Evolutionary conservation across 1,140 invertebrate species (phyloP), one percentile per base, ranked within the genome.

Genomic region (Caenorhabditis latens): DNA sequence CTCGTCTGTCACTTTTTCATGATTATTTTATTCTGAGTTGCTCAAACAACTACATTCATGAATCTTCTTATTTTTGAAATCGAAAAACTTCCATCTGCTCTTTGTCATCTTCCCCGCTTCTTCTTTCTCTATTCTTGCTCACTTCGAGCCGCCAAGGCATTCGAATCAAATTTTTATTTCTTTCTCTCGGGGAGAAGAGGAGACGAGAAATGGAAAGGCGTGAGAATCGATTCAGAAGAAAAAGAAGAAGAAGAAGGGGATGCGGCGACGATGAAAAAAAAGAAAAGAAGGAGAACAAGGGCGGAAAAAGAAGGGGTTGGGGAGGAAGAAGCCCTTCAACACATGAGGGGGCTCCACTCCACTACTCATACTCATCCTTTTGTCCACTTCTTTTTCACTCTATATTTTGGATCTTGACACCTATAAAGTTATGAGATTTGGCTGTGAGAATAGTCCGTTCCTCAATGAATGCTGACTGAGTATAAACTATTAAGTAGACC

Each of bases 191-290:
- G 13, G 43, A 42, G 50, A 79, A 16, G 21, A 24, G 46, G 24
- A 24, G 9, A n/a, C 43, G 40, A 79, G 43, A 48, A 42, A 79
- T 16, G 71, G 71, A 79, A 79, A 79, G 71, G 71, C 71, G 71
- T 79, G 71, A 79, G 71, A 79, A 79, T 79, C 71, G 71, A 79
- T 79, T 79, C 71, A n/a, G 71, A 79, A 79, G 53, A 79, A 46
- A 46, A 46, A 53, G 71, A 21, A 79, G 53, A 79, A 71, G 53
- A 79, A 71, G 65, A 79, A 79, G 71, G 53, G 53, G 46, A 79
- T 53, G 71, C 46, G 71, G 46, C 46, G 71, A 79, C 50, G 50
- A 53, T 46, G 71, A 79, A 53, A 46, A 46, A 50, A 79, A 79
- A 79, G 71, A 79, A 79, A 79, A 46, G 71, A 79, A 50, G 71